Base-by-base conservation (phyloP, 23 tunicate genomes). In the Trididemnum nubilum region DNA sequence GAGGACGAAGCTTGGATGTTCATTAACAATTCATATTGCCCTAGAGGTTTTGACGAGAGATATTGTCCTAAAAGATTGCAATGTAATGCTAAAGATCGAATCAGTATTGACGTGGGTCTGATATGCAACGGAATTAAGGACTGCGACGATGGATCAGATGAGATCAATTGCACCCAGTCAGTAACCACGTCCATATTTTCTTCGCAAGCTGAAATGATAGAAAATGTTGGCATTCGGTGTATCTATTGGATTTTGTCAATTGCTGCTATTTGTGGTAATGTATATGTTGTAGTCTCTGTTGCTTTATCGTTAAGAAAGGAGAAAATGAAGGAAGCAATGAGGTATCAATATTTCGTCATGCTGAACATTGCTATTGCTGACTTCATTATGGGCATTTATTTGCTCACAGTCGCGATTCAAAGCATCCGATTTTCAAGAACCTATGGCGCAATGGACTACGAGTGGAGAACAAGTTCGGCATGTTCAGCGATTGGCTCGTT, bases 381-480 rank as follows among this genome's bases (percentile, higher is more conserved):
- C 38, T 23, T 85, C 22, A 19, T 85, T 1, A 85, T 85, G 90
- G 79, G 90, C 64, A 28, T 79, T 36, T 85, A 85, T 35, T 52
- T 85, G 32, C 26, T 85, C 33, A 35, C 54, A 4, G 38, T 85
- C 1, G 58, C 79, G 1, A 34, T 67, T 1, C 64, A 78, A 69
- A 35, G 79, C 40, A 4, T 67, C 31, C 27, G 34, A 2, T 66
- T 7, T 69, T 34, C 71, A 2, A 78, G 84, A 0, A 15, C 12
- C 22, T 78, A 67, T 36, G 27, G 64, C 19, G 18, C 7, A 15
- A 26, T 36, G 61, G 84, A 85, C 19, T 71, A 70, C 50, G 29
- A 82, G 30, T 82, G 86, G 86, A 27, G 86, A 36, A 40, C 86
- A 30, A 82, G 86, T 36, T 12, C 33, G 5, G 27, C 25, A 7